Evolutionary conservation across 2,113 vertebrate species (phyloP).

Genomic region (Stomatorhinus ivindoensis): DNA sequence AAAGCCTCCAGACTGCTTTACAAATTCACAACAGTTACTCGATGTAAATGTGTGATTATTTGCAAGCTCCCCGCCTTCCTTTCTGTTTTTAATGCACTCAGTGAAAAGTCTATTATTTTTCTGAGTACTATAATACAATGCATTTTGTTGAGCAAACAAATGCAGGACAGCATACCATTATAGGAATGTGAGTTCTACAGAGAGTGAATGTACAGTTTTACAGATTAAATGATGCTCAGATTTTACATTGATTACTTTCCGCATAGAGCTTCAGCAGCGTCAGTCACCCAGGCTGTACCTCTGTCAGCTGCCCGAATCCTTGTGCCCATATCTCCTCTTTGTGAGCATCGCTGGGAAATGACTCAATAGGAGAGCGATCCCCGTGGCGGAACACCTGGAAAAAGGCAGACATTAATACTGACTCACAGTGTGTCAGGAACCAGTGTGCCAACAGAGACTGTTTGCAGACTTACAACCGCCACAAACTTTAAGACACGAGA

Average conservation of each 20-base stretch:
- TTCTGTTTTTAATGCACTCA: neutral
- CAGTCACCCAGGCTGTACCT: constrained; percentile 49
- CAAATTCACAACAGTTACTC: neutral
- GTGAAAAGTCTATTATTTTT: neutral
- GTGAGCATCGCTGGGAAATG: constrained; percentile 67
- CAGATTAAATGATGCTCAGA: neutral
- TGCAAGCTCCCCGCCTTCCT: neutral
- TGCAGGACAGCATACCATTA: neutral
- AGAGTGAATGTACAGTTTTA: neutral
- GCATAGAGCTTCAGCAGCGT: neutral
- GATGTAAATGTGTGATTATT: neutral
- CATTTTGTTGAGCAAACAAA: constrained; percentile 1
- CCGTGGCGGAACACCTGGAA: constrained; percentile 73
- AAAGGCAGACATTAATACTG: constrained; percentile 11
- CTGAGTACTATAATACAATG: neutral
- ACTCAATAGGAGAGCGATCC: constrained; percentile 71
- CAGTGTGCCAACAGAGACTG: neutral
- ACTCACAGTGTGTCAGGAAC: neutral
- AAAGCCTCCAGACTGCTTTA: neutral
- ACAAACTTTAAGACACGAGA: constrained; percentile 50
- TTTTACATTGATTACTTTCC: neutral
- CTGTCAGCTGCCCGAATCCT: constrained; percentile 75
- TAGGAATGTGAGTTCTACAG: neutral
- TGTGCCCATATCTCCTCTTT: constrained; percentile 69
- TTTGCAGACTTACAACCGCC: constrained; percentile 43